A percentile compares a stretch with the other conserved stretches of the same genome.
Evolutionary conservation across 2,113 vertebrate species (phyloP).

Genomic region (Alosa alosa): DNA sequence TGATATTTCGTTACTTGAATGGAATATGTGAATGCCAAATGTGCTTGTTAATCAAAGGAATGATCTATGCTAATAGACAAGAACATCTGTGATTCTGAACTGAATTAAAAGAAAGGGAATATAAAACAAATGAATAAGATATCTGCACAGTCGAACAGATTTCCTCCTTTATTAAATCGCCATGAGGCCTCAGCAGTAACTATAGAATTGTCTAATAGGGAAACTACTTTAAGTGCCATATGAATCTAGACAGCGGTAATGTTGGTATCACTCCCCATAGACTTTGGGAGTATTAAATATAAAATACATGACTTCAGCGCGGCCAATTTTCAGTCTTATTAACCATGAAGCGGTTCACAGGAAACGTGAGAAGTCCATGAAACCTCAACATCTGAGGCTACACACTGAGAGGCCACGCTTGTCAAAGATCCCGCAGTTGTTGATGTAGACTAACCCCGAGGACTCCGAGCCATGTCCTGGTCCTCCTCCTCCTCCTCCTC

Average conservation of each 20-base stretch:
- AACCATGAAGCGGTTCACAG: not conserved
- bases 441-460: not conserved
- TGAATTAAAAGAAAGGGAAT: not conserved
- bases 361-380: conserved; percentile 1
- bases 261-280: not conserved
- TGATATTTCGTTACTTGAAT: conserved; percentile 29
- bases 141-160: not conserved
- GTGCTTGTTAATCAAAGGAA: conserved; percentile 29
- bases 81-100: not conserved
- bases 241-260: not conserved
- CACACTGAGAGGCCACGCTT: not conserved
- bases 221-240: not conserved
- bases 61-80: not conserved
- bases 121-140: not conserved
- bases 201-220: not conserved
- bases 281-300: not conserved
- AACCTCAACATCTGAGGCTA: not conserved
- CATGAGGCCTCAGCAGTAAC: not conserved
- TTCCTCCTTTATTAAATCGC: not conserved
- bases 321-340: conserved; percentile 9
- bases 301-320: conserved; percentile 2
- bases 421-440: not conserved
- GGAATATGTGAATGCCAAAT: conserved; percentile 11
- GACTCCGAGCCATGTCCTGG: not conserved
- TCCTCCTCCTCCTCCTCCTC: not conserved